Evolutionary conservation across 2,888 invertebrate species (phyloP), one percentile per base, ranked within the genome.

Genomic region (Heliconius charithonia): DNA sequence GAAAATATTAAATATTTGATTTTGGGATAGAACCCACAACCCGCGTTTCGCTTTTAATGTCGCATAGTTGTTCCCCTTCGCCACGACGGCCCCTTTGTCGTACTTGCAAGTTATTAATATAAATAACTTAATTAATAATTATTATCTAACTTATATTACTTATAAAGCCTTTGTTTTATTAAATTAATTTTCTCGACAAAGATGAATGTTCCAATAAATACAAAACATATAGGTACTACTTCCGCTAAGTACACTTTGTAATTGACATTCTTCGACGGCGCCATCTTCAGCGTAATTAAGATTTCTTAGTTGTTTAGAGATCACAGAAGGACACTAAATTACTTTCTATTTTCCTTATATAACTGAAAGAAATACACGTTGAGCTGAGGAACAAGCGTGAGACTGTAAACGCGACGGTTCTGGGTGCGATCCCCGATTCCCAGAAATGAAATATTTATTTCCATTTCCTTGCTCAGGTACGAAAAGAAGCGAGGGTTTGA

Each of bases 181-280:
- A 9, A 37, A 37, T 37, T 10, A 10, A 37, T 37, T 37, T 37
- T 9, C 37, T 37, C 0, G 37, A 37, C 9, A 9, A 22, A 56
- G 22, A 56, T 0, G 9, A 56, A 19, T 27, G 12, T 45, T 27
- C 4, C 16, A 56, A 29, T 51, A 71, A 51, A 29, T 45, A 51
- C 16, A 27, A 7, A 9, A 29, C 27, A 56, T 29, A 56, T 51
- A 22, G 9, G 22, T 32, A 71, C 16, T 51, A 59, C 13, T 72
- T 72, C 32, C 56, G 59, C 56, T 72, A 72, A 72, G 71, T 56
- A 72, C 3, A 69, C 56, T 72, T 72, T 7, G 13, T 72, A 72
- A 56, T 72, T 56, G 29, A 13, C 32, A 72, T 72, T 72, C 71
- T 59, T 72, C 32, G 56, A 32, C 32, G 29, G 56, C 56, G 29